Evolutionary conservation across 1,140 invertebrate genomes (phyloP).

Genomic region (Cataglyphis hispanica): DNA sequence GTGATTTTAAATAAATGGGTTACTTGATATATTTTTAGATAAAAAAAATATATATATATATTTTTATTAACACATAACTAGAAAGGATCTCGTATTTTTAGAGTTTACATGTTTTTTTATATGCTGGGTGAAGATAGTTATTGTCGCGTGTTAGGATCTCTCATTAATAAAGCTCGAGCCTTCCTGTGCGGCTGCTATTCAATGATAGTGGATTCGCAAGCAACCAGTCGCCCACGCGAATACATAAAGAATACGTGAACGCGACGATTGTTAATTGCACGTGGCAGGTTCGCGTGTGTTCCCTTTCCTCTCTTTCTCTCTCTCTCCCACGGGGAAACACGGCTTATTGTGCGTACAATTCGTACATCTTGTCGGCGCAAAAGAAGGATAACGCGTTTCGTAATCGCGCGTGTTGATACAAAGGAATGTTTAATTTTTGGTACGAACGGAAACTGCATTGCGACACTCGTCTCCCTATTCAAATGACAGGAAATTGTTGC

Average conservation of each 20-base stretch:
- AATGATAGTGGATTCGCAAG: constrained; percentile 30
- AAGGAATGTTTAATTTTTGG: constrained; percentile 45
- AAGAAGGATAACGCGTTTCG: constrained; percentile 18
- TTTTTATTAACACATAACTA: neutral
- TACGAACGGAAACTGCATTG: constrained; percentile 25
- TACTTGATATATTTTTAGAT: neutral
- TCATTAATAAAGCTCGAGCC: constrained; percentile 44
- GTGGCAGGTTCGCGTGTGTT: constrained; percentile 17
- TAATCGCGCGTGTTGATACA: constrained; percentile 25
- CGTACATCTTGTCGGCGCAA: neutral
- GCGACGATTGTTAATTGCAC: constrained; percentile 53
- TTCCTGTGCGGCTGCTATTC: constrained; percentile 37
- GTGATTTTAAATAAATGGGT: neutral
- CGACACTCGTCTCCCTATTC: constrained; percentile 7
- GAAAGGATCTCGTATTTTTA: neutral
- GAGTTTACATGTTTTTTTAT: neutral
- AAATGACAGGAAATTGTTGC: neutral
- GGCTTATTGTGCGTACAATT: constrained; percentile 37
- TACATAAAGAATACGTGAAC: constrained; percentile 24
- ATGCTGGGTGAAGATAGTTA: neutral
- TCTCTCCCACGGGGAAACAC: constrained; percentile 36
- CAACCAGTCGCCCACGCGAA: constrained; percentile 21
- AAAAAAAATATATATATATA: neutral
- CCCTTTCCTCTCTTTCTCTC: neutral
- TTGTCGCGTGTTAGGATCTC: constrained; percentile 25